Evolutionary conservation across 2,888 invertebrate genomes (phyloP).

Genomic region (Yponomeuta plumbellus): DNA sequence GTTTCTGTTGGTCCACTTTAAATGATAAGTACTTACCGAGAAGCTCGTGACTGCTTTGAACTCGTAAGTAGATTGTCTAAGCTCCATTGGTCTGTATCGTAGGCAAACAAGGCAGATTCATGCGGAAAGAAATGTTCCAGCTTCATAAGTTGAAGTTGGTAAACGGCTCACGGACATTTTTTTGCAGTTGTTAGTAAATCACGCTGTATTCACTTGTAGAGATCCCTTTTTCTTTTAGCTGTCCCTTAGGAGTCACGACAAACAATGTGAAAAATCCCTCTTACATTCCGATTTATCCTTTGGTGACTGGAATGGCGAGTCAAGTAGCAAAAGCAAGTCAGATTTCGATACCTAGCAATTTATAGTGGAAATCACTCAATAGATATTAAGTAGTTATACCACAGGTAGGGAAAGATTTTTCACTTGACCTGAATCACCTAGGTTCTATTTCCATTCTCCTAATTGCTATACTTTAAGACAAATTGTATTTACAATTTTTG

Average conservation of each 20-base stretch:
- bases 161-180: not conserved
- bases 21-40: not conserved
- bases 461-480: no score
- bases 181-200: constrained; percentile 9
- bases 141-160: not conserved
- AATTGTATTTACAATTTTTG: no score
- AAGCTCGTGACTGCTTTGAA: not conserved
- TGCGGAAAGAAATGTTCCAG: not conserved
- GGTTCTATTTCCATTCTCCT: no score
- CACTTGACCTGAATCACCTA: no score
- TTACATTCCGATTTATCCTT: constrained; percentile 38
- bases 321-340: no score
- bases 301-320: not conserved
- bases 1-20: constrained; percentile 1
- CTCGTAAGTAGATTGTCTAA: not conserved
- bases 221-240: constrained; percentile 41
- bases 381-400: no score
- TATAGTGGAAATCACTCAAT: no score
- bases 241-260: constrained; percentile 53
- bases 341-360: no score
- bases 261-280: constrained; percentile 44
- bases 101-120: not conserved
- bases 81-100: not conserved
- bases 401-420: no score
- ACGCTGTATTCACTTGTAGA: constrained; percentile 23